A percentile compares a stretch with the other conserved stretches of the same genome.
Conservation (phyloP, 2,797 vertebrate genomes). For the Xyrichtys novacula region DNA sequence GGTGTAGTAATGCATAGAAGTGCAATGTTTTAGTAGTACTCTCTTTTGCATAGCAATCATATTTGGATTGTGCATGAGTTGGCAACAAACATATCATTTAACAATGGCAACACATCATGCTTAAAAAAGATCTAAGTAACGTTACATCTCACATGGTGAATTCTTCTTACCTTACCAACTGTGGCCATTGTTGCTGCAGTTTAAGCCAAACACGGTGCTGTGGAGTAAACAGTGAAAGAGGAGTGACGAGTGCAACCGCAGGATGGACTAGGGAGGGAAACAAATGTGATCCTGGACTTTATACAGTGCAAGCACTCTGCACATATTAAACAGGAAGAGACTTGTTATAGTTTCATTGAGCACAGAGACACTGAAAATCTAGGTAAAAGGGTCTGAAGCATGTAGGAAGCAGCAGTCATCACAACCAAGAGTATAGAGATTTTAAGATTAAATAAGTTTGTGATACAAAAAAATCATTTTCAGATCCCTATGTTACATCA, state of each 20-base stretch:
- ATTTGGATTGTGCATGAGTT: too few relatives aligned
- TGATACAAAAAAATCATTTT: neutral
- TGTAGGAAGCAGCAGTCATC: neutral
- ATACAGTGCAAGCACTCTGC: neutral
- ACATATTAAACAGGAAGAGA: neutral
- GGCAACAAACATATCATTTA: neutral
- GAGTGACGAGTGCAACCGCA: neutral
- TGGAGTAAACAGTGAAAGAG: neutral
- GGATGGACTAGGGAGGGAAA: neutral
- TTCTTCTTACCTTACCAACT: conserved; percentile 67
- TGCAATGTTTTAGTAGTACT: neutral
- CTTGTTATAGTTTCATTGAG: conserved; percentile 1
- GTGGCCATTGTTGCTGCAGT: conserved; percentile 61
- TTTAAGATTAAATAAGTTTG: neutral
- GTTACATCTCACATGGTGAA: neutral
- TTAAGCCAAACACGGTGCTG: neutral
- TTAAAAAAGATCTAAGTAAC: too few relatives aligned
- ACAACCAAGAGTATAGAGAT: neutral
- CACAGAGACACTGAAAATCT: neutral
- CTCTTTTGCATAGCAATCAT: neutral
- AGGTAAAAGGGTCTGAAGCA: neutral
- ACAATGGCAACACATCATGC: neutral
- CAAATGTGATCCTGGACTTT: neutral
- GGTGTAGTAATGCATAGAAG: neutral
- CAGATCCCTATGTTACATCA: too few relatives aligned